These are phyloP conservation scores for Anas capensis DNA, from an alignment of 2,797 vertebrate genomes.

Conservation along the genomic window DNA sequence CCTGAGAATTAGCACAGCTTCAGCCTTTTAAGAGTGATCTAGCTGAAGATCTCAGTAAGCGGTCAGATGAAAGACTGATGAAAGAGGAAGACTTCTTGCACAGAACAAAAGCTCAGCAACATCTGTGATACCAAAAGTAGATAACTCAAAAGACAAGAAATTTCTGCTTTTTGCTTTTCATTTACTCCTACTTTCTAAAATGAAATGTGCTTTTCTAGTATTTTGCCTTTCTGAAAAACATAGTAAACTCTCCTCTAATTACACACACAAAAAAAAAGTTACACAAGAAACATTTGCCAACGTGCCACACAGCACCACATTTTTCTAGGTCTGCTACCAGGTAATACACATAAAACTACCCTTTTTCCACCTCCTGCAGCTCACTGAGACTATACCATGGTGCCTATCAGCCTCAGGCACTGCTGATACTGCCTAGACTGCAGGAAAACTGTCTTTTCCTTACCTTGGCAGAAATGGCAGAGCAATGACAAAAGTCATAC, in stretches of 20 bases:
- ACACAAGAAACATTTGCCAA: background rate
- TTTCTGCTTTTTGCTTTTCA: background rate
- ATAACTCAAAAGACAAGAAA: background rate
- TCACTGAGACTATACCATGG: background rate
- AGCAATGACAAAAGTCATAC: accelerated
- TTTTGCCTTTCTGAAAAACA: background rate
- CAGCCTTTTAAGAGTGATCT: background rate
- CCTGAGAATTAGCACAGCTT: background rate
- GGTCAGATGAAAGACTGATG: background rate
- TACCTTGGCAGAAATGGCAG: background rate
- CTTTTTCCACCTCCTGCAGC: background rate
- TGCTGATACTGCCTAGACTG: background rate
- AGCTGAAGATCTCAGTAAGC: background rate
- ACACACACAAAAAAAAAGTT: background rate
- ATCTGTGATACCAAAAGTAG: background rate
- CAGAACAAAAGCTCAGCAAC: background rate
- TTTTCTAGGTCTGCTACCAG: background rate
- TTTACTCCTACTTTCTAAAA: background rate
- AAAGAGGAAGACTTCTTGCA: background rate
- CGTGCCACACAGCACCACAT: background rate
- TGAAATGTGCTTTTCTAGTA: background rate
- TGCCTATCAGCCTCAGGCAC: background rate
- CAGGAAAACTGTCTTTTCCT: background rate
- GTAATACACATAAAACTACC: background rate
- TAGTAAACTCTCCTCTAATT: background rate